phyloP scores from a whole-genome alignment of 2,888 invertebrate genomes.

The Drosophila eohydei region DNA sequence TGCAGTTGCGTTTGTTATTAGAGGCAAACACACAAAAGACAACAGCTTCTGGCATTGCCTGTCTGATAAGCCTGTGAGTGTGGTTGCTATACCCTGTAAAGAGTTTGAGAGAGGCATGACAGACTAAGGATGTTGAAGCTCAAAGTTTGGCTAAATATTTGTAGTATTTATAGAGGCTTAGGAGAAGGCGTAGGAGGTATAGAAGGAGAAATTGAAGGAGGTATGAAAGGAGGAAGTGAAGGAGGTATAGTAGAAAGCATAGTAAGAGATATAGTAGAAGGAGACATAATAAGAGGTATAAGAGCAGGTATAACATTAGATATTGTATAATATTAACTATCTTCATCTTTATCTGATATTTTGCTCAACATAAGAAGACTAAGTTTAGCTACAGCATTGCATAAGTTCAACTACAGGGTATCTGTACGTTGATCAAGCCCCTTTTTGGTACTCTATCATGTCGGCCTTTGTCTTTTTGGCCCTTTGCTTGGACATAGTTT shows the following conservation, averaged over 20 bases:
- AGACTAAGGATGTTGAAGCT: neutral
- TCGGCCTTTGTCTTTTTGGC: slow-evolving; percentile 41
- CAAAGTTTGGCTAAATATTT: neutral
- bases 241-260: neutral
- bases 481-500: slow-evolving; percentile 68
- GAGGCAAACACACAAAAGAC: slow-evolving; percentile 36
- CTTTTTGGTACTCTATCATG: neutral
- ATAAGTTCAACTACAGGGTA: neutral
- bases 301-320: too few species aligned
- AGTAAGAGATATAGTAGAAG: neutral
- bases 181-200: neutral
- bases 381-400: too few species aligned
- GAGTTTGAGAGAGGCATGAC: neutral
- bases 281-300: neutral
- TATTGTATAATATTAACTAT: too few species aligned
- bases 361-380: too few species aligned
- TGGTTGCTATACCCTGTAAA: slow-evolving; percentile 22
- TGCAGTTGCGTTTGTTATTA: slow-evolving; percentile 50
- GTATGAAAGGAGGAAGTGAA: neutral
- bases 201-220: neutral
- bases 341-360: too few species aligned
- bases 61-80: slow-evolving; percentile 48
- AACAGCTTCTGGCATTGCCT: slow-evolving; percentile 40
- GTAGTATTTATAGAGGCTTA: neutral
- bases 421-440: neutral